Base-by-base conservation (phyloP, 1,140 invertebrate species). In the Lerema accius region DNA sequence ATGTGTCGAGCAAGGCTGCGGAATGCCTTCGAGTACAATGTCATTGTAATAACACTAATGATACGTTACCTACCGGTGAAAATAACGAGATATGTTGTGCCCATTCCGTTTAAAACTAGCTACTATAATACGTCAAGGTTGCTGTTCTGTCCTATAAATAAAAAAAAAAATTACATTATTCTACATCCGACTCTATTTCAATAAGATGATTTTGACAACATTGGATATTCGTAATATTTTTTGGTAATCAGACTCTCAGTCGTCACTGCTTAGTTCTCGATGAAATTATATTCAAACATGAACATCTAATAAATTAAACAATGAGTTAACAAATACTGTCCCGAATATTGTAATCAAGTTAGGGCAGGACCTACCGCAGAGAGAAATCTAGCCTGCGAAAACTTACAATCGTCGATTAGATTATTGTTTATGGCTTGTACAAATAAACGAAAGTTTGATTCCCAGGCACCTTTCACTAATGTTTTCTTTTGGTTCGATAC, bases 401-500 rank as follows among this genome's bases (percentile, higher is more conserved):
- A 82, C 71, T 73, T 68, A 80, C 80, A 86, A 88, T 83, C 79
- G 76, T 82, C 80, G 78, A 88, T 86, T 86, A 77, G 70, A 72
- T 83, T 90, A 88, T 90, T 90, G 84, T 88, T 87, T 88, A 85
- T 82, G 78, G 76, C 84, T 76, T 82, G 83, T 84, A 81, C 69
- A 81, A 82, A 84, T 86, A 85, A 89, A 82, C 79, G 83, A 90
- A 86, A 86, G 84, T 87, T 82, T 78, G 70, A 61, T 75, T 86
- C 83, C 84, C 76, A 80, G 78, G 79, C 80, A 80, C 81, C 86
- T 90, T 90, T 90, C 87, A 86, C 87, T 89, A 81, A 87, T 89
- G 81, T 84, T 37, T 37, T 37, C 87, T 89, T 86, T 87, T 74
- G 80, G 79, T 76, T 84, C 71, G 68, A 16, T 72, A 81, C 73